phyloP scores from a whole-genome alignment of 2,113 vertebrate species.

The Pheucticus melanocephalus region DNA sequence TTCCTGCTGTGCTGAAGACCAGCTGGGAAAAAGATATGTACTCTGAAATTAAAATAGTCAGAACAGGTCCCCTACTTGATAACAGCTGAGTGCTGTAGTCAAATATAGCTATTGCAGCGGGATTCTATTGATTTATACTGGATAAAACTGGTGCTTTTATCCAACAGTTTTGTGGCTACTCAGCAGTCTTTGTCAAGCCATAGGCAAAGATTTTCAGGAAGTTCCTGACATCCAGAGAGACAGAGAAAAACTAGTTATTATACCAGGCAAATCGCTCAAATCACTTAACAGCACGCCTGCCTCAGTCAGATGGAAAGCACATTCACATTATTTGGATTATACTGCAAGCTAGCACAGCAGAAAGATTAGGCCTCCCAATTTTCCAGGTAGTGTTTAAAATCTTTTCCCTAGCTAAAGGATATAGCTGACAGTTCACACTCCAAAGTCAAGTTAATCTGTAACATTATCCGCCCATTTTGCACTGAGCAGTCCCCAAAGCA shows the following conservation, averaged over 20 bases:
- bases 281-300: constrained; percentile 66
- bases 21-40: constrained; percentile 29
- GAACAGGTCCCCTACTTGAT: constrained; percentile 28
- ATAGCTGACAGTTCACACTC: constrained; percentile 67
- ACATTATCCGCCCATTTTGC: constrained; percentile 68
- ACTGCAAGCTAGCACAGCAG: constrained; percentile 52
- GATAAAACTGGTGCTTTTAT: constrained; percentile 61
- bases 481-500: constrained; percentile 63
- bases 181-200: constrained; percentile 60
- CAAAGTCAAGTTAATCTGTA: constrained; percentile 72
- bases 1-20: constrained; percentile 10
- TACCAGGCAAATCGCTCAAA: constrained; percentile 66
- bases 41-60: constrained; percentile 47
- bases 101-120: constrained; percentile 32
- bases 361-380: constrained; percentile 69
- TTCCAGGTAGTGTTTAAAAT: constrained; percentile 72
- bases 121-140: constrained; percentile 59
- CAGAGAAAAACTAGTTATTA: constrained; percentile 63
- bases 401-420: constrained; percentile 66
- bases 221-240: constrained; percentile 59
- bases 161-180: constrained; percentile 63
- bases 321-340: constrained; percentile 69
- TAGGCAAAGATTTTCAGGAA: constrained; percentile 63
- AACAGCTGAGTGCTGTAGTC: constrained; percentile 20
- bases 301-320: constrained; percentile 64